A percentile compares a stretch with the other conserved stretches of the same genome.
phyloP scores from a whole-genome alignment of 2,888 invertebrate species.

The Amphipoea oculea region DNA sequence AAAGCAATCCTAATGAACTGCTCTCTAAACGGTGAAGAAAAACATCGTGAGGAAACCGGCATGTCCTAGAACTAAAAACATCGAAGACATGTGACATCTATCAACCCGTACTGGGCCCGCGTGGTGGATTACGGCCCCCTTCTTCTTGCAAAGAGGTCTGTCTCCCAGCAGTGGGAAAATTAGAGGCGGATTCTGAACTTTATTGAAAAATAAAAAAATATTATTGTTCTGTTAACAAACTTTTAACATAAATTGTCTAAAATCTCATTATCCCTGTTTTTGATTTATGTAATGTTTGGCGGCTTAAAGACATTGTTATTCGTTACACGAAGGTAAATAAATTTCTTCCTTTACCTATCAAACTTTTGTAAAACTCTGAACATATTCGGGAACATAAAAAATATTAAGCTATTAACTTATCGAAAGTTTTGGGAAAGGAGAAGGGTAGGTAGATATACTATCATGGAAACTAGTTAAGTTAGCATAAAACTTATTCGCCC shows the following conservation, averaged over 20 bases:
- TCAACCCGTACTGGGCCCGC: neutral
- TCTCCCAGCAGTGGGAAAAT: too few relatives aligned
- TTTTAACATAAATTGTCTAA: constrained; percentile 50
- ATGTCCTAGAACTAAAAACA: neutral
- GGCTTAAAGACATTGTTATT: constrained; percentile 52
- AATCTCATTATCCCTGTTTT: constrained; percentile 53
- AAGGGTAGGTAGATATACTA: constrained; percentile 20
- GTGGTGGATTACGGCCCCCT: neutral
- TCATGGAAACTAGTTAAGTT: constrained; percentile 51
- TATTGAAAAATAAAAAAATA: neutral
- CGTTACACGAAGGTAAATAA: constrained; percentile 51
- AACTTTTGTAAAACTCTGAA: constrained; percentile 60
- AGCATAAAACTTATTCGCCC: constrained; percentile 48
- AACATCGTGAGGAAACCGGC: neutral
- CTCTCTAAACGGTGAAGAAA: neutral
- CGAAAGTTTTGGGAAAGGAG: constrained; percentile 44
- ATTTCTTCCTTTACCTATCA: constrained; percentile 46
- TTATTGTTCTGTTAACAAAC: constrained; percentile 32
- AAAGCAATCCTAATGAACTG: constrained; percentile 38
- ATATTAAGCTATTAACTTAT: constrained; percentile 52
- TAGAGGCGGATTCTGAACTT: neutral
- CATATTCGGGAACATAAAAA: constrained; percentile 53
- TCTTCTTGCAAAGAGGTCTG: neutral
- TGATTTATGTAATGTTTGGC: constrained; percentile 49
- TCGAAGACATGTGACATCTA: too few relatives aligned